Base-by-base conservation (phyloP, 2,797 vertebrate genomes). In the Glossophaga mutica region DNA sequence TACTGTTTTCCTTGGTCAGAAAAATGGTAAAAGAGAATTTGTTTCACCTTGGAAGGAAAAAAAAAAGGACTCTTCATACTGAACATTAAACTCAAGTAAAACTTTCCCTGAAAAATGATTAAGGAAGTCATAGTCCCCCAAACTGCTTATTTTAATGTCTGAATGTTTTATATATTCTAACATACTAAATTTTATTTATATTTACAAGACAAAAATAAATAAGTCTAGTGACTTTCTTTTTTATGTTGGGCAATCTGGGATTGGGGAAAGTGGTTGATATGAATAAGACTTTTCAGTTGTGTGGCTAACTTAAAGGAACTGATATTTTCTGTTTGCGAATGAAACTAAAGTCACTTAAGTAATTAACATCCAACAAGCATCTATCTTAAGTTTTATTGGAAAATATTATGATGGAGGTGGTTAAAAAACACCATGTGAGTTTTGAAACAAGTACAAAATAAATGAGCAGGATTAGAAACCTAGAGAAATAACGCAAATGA, bases 51-150 rank as follows among this genome's bases (percentile, higher is more conserved):
- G 9, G 24, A 52, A 59, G 85, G n/a, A n/a, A 52, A 88, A 86
- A 88, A 85, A 74, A 48, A 39, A 26, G 6, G 4, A 57, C 8
- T 22, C 52, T 37, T 37, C 46, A n/a, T 85, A 86, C 50, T 74
- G 83, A 96, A 97, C 65, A 39, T 76, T 97, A 97, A 71, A 96
- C 22, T 73, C 29, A 96, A 89, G 87, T n/a, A 68, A 46, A 94
- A 94, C 21, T 65, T 92, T 83, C 37, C 26, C 39, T 96, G 48
- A 19, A 97, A 97, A 96, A 89, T 16, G 2, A 95, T 93, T 6
- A 95, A 85, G 90, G 90, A 96, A 22, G 16, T 9, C 3, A 0
- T 55, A 74, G 73, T 71, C 59, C 6, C 5, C 37, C 34, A 55
- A 78, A 44, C 4, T 89, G 3, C 0, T 89, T 5, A 59, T 94